Conservation (phyloP, 2,888 invertebrate genomes). For the Plusia festucae region DNA sequence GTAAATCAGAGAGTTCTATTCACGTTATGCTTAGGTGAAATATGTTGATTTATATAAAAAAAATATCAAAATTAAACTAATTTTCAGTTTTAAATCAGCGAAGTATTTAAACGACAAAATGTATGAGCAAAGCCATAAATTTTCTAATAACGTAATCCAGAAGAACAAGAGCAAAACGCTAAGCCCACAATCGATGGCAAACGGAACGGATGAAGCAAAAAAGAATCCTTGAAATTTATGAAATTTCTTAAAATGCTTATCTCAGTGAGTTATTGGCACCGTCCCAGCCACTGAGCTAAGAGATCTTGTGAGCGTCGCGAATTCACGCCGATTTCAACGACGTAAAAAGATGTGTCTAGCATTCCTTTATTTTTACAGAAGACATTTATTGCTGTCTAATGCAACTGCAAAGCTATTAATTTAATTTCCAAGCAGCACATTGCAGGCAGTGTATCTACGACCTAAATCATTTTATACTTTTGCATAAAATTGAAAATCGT, state of each 20-base stretch:
- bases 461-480: background rate
- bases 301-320: constrained; percentile 51
- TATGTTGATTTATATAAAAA: background rate
- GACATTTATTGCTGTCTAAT: constrained; percentile 27
- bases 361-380: constrained; percentile 41
- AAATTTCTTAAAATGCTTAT: constrained; percentile 57
- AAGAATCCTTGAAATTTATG: constrained; percentile 45
- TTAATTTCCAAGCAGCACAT: background rate
- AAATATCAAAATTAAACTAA: background rate
- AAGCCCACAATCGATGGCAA: constrained; percentile 40
- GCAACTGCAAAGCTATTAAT: constrained; percentile 12
- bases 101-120: background rate
- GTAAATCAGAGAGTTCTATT: background rate
- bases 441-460: background rate
- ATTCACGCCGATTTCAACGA: constrained; percentile 36
- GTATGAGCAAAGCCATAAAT: constrained; percentile 23
- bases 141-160: constrained; percentile 26
- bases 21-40: background rate
- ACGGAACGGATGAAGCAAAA: constrained; percentile 37
- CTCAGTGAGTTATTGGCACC: constrained; percentile 56
- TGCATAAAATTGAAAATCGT: background rate
- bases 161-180: constrained; percentile 21
- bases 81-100: constrained; percentile 10
- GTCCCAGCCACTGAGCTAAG: constrained; percentile 49
- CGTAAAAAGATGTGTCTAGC: constrained; percentile 34